These are phyloP conservation scores for Plebejus anna DNA, from an alignment of 2,888 invertebrate species.

Conservation along the genomic window DNA sequence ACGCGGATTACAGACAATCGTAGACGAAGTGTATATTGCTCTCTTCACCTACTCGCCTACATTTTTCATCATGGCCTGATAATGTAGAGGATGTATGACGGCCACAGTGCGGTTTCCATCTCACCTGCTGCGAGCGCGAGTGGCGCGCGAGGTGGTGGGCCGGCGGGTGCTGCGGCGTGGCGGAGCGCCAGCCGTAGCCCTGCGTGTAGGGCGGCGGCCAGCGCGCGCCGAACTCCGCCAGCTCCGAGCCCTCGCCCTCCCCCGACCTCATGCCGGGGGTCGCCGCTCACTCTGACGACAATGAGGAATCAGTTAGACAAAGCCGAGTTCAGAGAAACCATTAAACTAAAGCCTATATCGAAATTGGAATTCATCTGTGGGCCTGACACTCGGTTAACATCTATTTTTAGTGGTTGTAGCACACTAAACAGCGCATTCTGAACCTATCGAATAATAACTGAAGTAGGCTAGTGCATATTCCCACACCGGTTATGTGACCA, in stretches of 20 bases:
- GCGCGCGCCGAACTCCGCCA: conserved; percentile 76
- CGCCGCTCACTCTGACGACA: conserved; percentile 54
- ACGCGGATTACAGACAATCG: no score
- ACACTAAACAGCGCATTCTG: no score
- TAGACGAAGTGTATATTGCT: no score
- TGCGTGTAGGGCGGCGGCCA: conserved; percentile 80
- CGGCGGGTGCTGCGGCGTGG: conserved; percentile 76
- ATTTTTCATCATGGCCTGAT: neutral
- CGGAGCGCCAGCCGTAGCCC: conserved; percentile 78
- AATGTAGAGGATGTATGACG: neutral
- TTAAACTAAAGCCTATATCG: no score
- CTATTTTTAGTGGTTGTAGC: no score
- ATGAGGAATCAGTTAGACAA: neutral
- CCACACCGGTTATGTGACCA: no score
- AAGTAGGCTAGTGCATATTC: no score
- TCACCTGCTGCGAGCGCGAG: conserved; percentile 74
- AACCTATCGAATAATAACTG: no score
- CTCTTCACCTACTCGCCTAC: neutral
- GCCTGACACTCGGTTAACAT: no score
- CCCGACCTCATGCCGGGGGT: conserved; percentile 81
- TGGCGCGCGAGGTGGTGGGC: conserved; percentile 75
- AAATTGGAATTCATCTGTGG: no score
- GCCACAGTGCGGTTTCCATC: conserved; percentile 24
- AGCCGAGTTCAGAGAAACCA: neutral
- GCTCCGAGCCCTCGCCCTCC: conserved; percentile 79